Conservation (phyloP, 2,888 invertebrate species). For the Lepas anatifera region DNA sequence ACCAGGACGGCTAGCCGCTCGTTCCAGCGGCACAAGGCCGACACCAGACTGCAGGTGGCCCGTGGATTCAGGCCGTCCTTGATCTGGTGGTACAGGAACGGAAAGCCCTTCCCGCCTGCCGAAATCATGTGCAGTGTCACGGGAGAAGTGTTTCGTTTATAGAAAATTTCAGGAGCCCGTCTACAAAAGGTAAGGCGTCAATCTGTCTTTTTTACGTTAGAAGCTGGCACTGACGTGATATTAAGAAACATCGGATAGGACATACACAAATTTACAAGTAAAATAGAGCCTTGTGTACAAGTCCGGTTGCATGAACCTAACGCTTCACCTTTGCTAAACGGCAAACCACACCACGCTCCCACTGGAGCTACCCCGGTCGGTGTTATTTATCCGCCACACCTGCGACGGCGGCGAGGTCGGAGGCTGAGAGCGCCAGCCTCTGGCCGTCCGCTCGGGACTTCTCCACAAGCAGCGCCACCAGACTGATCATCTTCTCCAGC, state of each 20-base stretch:
- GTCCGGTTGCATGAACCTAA: too few relatives aligned
- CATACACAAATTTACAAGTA: too few relatives aligned
- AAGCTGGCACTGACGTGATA: too few relatives aligned
- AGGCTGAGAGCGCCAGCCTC: constrained; percentile 41
- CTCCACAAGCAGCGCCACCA: constrained; percentile 77
- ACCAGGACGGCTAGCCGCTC: constrained; percentile 77
- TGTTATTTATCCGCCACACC: neutral
- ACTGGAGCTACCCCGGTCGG: neutral
- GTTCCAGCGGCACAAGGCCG: constrained; percentile 82
- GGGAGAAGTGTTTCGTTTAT: neutral
- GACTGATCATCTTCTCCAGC: constrained; percentile 86
- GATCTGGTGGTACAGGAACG: constrained; percentile 88
- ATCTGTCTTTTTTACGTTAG: too few relatives aligned
- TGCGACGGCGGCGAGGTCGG: constrained; percentile 12
- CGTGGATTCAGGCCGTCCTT: constrained; percentile 83
- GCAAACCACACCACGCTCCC: too few relatives aligned
- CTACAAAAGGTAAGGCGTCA: too few relatives aligned
- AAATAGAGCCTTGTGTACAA: too few relatives aligned
- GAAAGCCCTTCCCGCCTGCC: constrained; percentile 54
- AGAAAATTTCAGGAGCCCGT: too few relatives aligned
- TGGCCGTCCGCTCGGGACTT: constrained; percentile 67
- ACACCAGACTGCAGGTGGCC: constrained; percentile 81
- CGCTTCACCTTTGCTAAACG: too few relatives aligned
- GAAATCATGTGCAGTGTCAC: too few relatives aligned
- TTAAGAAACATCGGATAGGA: too few relatives aligned